Percentiles rank a stretch among this genome's conserved stretches.
phyloP scores from a whole-genome alignment of 2,888 invertebrate species.

The Pharmacophagus antenor region DNA sequence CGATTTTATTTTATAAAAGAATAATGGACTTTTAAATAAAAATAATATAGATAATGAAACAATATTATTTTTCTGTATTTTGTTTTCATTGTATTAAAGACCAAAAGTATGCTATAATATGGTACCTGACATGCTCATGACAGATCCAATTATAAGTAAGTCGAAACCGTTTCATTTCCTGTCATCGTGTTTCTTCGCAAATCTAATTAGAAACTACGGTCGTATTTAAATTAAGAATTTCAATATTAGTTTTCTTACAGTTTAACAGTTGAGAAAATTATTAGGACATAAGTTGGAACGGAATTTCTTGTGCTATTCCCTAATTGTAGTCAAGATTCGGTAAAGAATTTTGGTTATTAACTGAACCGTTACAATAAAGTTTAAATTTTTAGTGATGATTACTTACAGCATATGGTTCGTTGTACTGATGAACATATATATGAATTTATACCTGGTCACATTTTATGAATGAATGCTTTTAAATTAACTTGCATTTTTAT shows the following conservation, averaged over 20 bases:
- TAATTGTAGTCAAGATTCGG: not conserved
- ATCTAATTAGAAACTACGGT: not conserved
- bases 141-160: constrained; percentile 24
- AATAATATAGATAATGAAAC: not conserved
- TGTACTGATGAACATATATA: not conserved
- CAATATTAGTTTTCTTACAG: not conserved
- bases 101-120: constrained; percentile 1
- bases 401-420: not conserved
- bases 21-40: not conserved
- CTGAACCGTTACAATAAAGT: not conserved
- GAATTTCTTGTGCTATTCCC: not conserved
- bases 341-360: not conserved
- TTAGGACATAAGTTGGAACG: constrained; percentile 1
- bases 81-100: constrained; percentile 2
- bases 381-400: not conserved
- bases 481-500: not conserved
- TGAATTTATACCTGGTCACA: not conserved
- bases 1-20: no score
- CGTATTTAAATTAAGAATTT: not conserved
- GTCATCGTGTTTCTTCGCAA: constrained; percentile 16
- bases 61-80: constrained; percentile 1
- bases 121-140: constrained; percentile 13
- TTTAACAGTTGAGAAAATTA: constrained; percentile 2
- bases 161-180: constrained; percentile 21
- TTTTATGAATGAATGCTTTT: not conserved